Percentiles rank a stretch among this genome's conserved stretches.
These are phyloP conservation scores for Pogonophryne albipinna DNA, from an alignment of 2,797 vertebrate species.

Conservation along the genomic window DNA sequence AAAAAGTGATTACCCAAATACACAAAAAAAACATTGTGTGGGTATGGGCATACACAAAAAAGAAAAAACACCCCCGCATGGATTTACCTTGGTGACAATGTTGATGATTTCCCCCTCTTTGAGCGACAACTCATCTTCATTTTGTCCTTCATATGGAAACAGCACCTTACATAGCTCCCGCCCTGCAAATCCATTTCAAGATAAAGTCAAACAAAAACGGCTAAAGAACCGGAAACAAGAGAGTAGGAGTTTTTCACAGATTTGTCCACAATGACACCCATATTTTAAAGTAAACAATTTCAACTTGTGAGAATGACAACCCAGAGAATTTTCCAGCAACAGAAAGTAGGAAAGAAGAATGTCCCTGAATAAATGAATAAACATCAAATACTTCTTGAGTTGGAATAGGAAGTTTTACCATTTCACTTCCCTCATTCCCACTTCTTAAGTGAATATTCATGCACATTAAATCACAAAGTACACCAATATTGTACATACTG, in stretches of 20 bases:
- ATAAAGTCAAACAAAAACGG: constrained; percentile 4
- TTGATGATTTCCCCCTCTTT: constrained; percentile 96
- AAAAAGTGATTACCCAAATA: background rate
- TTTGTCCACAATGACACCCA: no score
- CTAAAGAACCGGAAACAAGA: background rate
- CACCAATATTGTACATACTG: background rate
- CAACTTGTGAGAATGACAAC: background rate
- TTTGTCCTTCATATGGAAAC: constrained; percentile 96
- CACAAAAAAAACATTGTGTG: background rate
- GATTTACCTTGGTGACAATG: constrained; percentile 92
- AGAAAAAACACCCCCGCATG: background rate
- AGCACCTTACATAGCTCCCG: constrained; percentile 98
- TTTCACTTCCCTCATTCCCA: background rate
- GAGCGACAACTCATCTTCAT: constrained; percentile 96
- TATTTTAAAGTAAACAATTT: no score
- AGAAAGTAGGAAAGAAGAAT: background rate
- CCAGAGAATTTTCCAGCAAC: background rate
- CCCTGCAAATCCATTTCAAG: constrained; percentile 77
- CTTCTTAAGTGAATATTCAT: background rate
- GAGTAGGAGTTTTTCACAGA: background rate
- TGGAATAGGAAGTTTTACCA: background rate
- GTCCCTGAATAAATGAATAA: no score
- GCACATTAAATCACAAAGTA: background rate
- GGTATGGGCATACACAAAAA: background rate
- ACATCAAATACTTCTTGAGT: background rate